Base-by-base conservation (phyloP, 2,888 invertebrate species). In the Agriotes lineatus region DNA sequence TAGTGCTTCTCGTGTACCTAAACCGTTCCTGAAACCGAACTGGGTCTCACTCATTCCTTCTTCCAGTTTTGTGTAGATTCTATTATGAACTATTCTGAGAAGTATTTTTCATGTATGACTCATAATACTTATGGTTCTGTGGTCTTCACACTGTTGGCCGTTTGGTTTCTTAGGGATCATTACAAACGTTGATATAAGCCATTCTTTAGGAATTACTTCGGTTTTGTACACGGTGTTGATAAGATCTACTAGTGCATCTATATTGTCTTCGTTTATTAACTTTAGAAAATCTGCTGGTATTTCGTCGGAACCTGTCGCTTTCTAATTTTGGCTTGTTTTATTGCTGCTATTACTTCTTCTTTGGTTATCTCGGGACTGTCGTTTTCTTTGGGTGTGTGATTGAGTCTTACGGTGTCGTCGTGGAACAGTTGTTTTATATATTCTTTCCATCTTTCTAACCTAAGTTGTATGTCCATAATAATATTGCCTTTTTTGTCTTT, bases 11-110 rank as follows among this genome's bases (percentile, higher is more conserved):
- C 30, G 30, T 30, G 30, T 30, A 30, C 45, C 45, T 45, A 45
- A 45, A 7, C 45, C 20, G 19, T n/a, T 45, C n/a, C 45, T 45
- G 19, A 45, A 45, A 12, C 39, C 39, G 4, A 39, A 12, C 14
- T 39, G 39, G n/a, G 39, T 44, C 5, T 44, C 16, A 10, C 19
- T 45, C 19, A 45, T 19, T 9, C 19, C 45, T 45, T 45, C 19
- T 45, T 45, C 45, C 9, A 45, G 19, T 19, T 45, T 18, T 9
- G 5, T 45, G 45, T 45, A 45, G 5, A 45, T 45, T 45, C 45
- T 45, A 25, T 25, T 25, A 25, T 25, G 25, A 25, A 25, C 25
- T 25, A 25, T 25, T 25, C 7, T 7, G 25, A 9, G 30, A 30
- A 30, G 30, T 30, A 30, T 30, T 30, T 30, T 30, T 30, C 4